phyloP scores from a whole-genome alignment of 2,113 vertebrate species.

The Aphyosemion australe region DNA sequence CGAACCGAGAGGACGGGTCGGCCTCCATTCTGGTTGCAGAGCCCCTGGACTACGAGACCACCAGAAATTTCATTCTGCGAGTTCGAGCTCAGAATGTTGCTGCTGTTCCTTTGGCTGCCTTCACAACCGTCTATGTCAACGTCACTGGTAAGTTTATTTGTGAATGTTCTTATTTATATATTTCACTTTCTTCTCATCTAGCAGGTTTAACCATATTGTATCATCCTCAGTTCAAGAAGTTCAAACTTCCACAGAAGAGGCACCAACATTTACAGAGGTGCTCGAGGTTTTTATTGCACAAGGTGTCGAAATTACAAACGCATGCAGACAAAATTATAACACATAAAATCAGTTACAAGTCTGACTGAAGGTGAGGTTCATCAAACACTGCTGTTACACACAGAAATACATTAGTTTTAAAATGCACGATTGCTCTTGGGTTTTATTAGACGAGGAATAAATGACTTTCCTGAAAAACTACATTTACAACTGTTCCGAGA shows the following conservation, averaged over 20 bases:
- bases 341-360: not conserved
- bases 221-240: not conserved
- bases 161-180: not conserved
- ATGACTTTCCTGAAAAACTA: not conserved
- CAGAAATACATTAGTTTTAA: not conserved
- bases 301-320: not conserved
- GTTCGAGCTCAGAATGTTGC: constrained; percentile 88
- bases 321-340: not conserved
- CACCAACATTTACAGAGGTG: not conserved
- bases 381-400: not conserved
- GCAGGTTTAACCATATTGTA: not conserved
- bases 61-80: constrained; percentile 83
- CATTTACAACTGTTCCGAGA: not conserved
- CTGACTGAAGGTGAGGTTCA: not conserved
- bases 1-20: constrained; percentile 87
- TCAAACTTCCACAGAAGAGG: no score
- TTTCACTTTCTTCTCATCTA: not conserved
- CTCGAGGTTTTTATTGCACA: not conserved
- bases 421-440: not conserved
- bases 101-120: constrained; percentile 85
- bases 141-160: constrained; percentile 80
- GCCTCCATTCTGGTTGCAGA: constrained; percentile 88
- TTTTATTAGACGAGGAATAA: not conserved
- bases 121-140: constrained; percentile 82
- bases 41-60: constrained; percentile 87